Conservation (phyloP, 37 sponge, comb jelly and placozoan species). For the Tethya wilhelma region DNA sequence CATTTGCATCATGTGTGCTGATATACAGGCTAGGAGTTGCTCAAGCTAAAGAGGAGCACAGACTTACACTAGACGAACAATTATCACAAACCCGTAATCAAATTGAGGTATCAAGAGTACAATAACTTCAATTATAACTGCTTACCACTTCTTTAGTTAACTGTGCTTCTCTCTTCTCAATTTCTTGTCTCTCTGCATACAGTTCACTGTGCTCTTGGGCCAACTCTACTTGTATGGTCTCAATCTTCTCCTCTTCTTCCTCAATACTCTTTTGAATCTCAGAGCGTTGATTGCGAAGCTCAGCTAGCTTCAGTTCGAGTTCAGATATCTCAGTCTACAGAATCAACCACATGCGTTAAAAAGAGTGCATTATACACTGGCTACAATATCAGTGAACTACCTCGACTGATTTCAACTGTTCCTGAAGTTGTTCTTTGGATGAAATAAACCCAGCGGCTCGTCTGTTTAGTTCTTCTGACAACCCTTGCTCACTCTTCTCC, state of each 20-base stretch:
- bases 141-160: constrained; percentile 25
- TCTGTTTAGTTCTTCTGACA: constrained; percentile 32
- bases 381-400: no score
- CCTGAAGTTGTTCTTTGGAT: constrained; percentile 13
- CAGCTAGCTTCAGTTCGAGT: constrained; percentile 35
- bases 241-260: constrained; percentile 35
- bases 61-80: no score
- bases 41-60: no score
- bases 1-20: no score
- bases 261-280: background rate
- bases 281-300: background rate
- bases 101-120: no score
- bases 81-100: no score
- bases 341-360: background rate
- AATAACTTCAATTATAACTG: no score
- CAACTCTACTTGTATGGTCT: constrained; percentile 22
- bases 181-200: constrained; percentile 25
- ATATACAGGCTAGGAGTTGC: no score
- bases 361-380: background rate
- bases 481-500: constrained; percentile 41
- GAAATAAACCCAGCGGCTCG: constrained; percentile 40
- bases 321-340: constrained; percentile 29
- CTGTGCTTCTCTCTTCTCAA: background rate
- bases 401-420: constrained; percentile 6
- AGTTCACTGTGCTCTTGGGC: no score